These are phyloP conservation scores for Tinea trinotella DNA, from an alignment of 2,888 invertebrate genomes.

Conservation along the genomic window DNA sequence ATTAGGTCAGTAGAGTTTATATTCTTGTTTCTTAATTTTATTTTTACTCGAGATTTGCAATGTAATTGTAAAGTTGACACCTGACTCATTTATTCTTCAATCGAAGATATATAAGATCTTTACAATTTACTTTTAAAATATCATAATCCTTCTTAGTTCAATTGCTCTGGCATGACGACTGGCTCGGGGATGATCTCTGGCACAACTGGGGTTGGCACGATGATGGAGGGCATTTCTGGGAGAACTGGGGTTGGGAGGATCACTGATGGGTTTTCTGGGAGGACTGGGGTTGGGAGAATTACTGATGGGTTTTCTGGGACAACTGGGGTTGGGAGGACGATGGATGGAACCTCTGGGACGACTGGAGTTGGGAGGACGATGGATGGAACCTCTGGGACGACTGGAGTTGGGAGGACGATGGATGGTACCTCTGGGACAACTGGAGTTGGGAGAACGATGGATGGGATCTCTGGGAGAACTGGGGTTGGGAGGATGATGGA, in stretches of 20 bases:
- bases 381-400: slow-evolving; percentile 16
- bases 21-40: not conserved
- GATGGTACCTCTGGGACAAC: slow-evolving; percentile 18
- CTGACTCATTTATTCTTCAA: not conserved
- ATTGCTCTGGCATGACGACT: not conserved
- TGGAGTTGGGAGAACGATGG: slow-evolving; percentile 21
- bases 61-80: not conserved
- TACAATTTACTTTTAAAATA: not conserved
- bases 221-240: slow-evolving; percentile 17
- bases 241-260: slow-evolving; percentile 17
- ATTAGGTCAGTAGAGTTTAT: not conserved
- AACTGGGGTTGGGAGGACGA: slow-evolving; percentile 19
- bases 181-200: slow-evolving; percentile 18
- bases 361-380: slow-evolving; percentile 20
- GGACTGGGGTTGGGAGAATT: slow-evolving; percentile 15
- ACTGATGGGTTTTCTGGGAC: slow-evolving; percentile 16
- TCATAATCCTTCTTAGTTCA: not conserved
- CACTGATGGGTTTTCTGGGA: slow-evolving; percentile 18
- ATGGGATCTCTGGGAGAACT: slow-evolving; percentile 18
- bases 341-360: slow-evolving; percentile 14
- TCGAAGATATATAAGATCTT: not conserved
- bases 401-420: slow-evolving; percentile 17
- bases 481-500: slow-evolving; percentile 20
- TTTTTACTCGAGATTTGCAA: not conserved
- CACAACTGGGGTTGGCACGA: slow-evolving; percentile 15